Conservation (phyloP, 2,797 vertebrate species). For the Dermochelys coriacea region DNA sequence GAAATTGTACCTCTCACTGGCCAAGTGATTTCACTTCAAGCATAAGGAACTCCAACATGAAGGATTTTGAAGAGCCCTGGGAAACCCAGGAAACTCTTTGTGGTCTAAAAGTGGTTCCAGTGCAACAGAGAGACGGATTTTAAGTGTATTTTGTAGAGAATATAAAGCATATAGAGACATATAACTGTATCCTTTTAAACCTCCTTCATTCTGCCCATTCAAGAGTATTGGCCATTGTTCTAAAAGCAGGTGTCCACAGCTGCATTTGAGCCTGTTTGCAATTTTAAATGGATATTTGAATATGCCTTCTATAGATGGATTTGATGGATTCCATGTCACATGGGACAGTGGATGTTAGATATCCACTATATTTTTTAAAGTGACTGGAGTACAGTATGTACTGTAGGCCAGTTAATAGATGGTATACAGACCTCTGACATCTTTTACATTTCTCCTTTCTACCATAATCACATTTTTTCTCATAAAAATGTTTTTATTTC, state of each 20-base stretch:
- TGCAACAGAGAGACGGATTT: neutral
- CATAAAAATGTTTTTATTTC: constrained; percentile 2
- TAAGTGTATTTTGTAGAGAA: neutral
- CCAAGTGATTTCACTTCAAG: neutral
- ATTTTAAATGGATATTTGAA: neutral
- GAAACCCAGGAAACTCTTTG: neutral
- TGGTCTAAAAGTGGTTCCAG: neutral
- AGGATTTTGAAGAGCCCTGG: neutral
- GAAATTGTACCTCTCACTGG: neutral
- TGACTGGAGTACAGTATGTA: neutral
- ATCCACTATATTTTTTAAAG: neutral
- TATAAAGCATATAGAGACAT: neutral
- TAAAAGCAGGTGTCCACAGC: neutral
- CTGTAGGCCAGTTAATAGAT: neutral
- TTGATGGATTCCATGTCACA: neutral
- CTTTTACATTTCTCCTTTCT: neutral
- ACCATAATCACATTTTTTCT: neutral
- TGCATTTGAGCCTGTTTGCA: neutral
- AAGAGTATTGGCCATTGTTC: neutral
- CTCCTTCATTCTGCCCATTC: neutral
- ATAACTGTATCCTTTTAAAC: neutral
- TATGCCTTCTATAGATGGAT: neutral
- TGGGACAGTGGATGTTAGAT: neutral
- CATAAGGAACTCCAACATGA: neutral
- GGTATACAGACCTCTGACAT: neutral